Evolutionary conservation across 2,113 vertebrate species (phyloP).

Genomic region (Megaleporinus macrocephalus): DNA sequence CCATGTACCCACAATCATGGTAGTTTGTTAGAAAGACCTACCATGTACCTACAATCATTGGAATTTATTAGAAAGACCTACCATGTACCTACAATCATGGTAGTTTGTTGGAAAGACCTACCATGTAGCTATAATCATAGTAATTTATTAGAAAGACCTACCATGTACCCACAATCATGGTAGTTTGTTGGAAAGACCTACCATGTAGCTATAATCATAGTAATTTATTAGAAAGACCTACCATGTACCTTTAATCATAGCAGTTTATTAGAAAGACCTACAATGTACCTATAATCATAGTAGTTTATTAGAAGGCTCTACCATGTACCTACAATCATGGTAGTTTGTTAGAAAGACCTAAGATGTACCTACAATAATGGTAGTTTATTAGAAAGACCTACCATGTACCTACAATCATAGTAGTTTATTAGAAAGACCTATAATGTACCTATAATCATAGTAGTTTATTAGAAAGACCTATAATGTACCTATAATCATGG

Average conservation of each 20-base stretch:
- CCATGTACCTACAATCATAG: background rate
- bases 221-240: background rate
- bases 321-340: background rate
- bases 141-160: background rate
- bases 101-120: background rate
- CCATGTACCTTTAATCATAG: background rate
- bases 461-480: background rate
- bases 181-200: background rate
- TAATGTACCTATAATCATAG: background rate
- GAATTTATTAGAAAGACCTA: background rate
- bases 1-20: background rate
- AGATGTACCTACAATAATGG: background rate
- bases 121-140: background rate
- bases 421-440: background rate
- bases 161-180: background rate
- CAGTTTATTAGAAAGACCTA: background rate
- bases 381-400: background rate
- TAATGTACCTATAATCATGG: background rate
- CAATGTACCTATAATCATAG: background rate
- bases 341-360: background rate
- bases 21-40: background rate
- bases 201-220: background rate
- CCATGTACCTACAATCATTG: background rate
- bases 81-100: background rate
- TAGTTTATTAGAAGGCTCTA: background rate